phyloP scores from a whole-genome alignment of 2,888 invertebrate genomes.

The Sympetrum striolatum region DNA sequence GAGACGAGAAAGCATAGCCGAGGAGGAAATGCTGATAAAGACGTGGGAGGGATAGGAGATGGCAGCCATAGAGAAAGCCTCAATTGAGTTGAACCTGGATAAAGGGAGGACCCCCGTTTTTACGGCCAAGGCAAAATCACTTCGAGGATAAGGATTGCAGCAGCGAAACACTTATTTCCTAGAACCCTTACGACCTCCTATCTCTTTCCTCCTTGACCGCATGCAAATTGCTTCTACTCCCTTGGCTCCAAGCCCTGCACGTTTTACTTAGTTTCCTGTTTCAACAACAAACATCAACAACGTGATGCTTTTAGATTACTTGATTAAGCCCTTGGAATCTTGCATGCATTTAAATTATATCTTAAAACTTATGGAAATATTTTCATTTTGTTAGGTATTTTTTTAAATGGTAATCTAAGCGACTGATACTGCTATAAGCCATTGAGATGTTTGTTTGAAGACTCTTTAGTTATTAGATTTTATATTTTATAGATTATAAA shows the following conservation, averaged over 20 bases:
- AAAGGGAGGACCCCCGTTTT: background rate
- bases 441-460: no score
- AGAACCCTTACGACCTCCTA: background rate
- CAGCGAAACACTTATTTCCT: background rate
- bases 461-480: no score
- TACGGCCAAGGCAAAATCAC: background rate
- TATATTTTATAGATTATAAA: no score
- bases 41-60: background rate
- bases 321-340: no score
- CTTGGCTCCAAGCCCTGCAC: background rate
- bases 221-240: background rate
- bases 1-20: background rate
- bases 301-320: no score
- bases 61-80: background rate
- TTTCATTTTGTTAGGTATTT: no score
- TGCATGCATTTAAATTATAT: no score
- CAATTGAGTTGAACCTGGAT: background rate
- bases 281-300: no score
- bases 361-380: no score
- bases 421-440: no score
- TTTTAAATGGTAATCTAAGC: no score
- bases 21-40: background rate
- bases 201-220: background rate
- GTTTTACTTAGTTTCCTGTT: no score
- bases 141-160: background rate